A percentile compares a stretch with the other conserved stretches of the same genome.
Evolutionary conservation across 2,113 vertebrate genomes (phyloP).

Genomic region (Sitta europaea): DNA sequence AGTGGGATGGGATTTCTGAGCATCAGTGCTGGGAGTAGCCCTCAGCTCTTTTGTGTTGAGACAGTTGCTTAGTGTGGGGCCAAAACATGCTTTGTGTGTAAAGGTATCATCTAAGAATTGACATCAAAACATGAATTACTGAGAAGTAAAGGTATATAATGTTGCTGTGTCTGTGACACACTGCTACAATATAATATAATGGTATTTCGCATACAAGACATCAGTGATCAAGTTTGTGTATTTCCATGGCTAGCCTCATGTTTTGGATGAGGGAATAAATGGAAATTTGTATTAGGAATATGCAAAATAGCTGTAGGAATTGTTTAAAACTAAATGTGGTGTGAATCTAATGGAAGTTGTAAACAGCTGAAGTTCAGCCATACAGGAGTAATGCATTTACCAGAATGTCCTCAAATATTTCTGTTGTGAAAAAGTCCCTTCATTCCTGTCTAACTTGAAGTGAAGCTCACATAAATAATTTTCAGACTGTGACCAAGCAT

Average conservation of each 20-base stretch:
- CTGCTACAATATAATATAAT: background rate
- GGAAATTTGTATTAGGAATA: background rate
- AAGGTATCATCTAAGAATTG: background rate
- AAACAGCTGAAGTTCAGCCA: background rate
- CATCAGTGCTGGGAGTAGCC: background rate
- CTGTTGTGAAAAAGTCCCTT: background rate
- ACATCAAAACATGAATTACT: background rate
- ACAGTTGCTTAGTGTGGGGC: background rate
- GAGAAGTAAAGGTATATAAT: background rate
- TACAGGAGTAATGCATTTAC: background rate
- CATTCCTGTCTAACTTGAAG: background rate
- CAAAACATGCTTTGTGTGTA: background rate
- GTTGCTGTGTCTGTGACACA: too few relatives aligned
- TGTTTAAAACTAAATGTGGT: background rate
- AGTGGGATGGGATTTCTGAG: background rate
- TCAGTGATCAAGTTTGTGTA: background rate
- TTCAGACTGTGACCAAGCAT: background rate
- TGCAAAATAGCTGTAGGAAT: background rate
- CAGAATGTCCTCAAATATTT: background rate
- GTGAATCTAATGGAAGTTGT: background rate
- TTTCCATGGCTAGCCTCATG: background rate
- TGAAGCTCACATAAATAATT: slow-evolving; percentile 11
- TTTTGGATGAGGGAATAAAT: background rate
- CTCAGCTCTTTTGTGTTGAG: background rate
- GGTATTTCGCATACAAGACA: background rate